Evolutionary conservation across 2,113 vertebrate genomes (phyloP).

Genomic region (Coptodon rendalli): DNA sequence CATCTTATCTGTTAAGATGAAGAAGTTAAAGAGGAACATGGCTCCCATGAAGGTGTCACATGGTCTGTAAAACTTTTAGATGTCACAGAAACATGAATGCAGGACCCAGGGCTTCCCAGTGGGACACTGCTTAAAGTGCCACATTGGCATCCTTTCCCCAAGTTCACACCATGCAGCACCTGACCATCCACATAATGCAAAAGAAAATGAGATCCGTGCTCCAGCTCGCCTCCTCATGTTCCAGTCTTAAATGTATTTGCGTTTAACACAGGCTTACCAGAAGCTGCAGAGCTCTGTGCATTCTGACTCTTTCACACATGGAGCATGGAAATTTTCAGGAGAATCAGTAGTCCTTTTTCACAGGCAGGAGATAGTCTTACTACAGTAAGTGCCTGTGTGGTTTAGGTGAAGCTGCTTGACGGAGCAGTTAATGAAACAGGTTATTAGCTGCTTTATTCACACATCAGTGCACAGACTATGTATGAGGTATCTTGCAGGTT

Average conservation of each 20-base stretch:
- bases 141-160: not conserved
- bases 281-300: not conserved
- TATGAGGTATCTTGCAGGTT: not conserved
- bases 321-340: not conserved
- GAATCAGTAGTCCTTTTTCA: not conserved
- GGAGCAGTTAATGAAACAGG: not conserved
- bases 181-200: not conserved
- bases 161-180: not conserved
- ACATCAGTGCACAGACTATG: not conserved
- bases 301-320: not conserved
- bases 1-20: not conserved
- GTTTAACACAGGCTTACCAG: not conserved
- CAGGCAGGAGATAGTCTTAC: not conserved
- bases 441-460: not conserved
- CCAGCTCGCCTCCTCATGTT: not conserved
- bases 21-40: not conserved
- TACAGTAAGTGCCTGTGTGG: not conserved
- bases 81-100: not conserved
- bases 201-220: not conserved
- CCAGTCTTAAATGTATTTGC: not conserved
- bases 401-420: not conserved
- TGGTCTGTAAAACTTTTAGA: not conserved
- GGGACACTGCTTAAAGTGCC: not conserved
- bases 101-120: not conserved
- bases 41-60: not conserved